A percentile compares a stretch with the other conserved stretches of the same genome.
Evolutionary conservation across 2,797 vertebrate species (phyloP).

Genomic region (Hypotaenidia philippensis): DNA sequence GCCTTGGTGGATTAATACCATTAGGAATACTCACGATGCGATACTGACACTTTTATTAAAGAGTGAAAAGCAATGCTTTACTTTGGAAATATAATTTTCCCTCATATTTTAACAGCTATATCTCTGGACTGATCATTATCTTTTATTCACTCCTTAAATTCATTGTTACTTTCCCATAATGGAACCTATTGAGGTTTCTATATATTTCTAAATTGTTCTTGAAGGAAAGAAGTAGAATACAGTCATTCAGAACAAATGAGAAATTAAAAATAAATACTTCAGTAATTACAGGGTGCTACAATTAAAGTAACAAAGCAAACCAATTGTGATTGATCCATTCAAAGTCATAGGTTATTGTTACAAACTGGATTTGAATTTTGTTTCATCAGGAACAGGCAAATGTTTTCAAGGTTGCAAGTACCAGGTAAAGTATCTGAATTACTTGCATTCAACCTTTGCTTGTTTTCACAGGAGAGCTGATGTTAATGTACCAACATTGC

Average conservation of each 20-base stretch:
- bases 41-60: constrained; percentile 24
- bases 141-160: constrained; percentile 22
- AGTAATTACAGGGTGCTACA: constrained; percentile 53
- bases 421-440: not conserved
- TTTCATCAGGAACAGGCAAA: not conserved
- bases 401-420: not conserved
- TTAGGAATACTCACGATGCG: not conserved
- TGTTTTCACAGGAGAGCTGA: constrained; percentile 15
- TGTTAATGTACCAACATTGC: not conserved
- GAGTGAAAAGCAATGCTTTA: constrained; percentile 10
- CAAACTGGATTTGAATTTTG: constrained; percentile 54
- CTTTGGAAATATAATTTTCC: constrained; percentile 33
- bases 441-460: not conserved
- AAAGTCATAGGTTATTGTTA: constrained; percentile 58
- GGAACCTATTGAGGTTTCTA: constrained; percentile 28
- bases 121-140: not conserved
- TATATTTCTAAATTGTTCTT: constrained; percentile 57
- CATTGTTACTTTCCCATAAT: constrained; percentile 51
- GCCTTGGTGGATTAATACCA: not conserved
- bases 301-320: constrained; percentile 60
- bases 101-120: constrained; percentile 27
- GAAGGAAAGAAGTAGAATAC: constrained; percentile 39
- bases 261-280: constrained; percentile 44
- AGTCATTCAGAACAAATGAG: constrained; percentile 46
- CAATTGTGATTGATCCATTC: constrained; percentile 34